A percentile compares a stretch with the other conserved stretches of the same genome.
phyloP scores from a whole-genome alignment of 2,888 invertebrate species.

The Shargacucullia verbasci region DNA sequence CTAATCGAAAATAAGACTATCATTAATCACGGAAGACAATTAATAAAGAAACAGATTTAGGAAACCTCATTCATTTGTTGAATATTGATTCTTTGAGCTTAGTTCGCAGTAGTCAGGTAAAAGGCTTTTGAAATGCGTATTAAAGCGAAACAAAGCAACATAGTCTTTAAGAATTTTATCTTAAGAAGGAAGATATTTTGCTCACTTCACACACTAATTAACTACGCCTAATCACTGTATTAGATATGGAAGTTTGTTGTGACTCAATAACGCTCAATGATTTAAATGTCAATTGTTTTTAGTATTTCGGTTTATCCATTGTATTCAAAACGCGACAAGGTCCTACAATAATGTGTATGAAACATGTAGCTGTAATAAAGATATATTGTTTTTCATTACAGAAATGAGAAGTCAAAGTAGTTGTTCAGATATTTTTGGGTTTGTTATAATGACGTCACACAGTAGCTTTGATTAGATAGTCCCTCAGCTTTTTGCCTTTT shows the following conservation, averaged over 20 bases:
- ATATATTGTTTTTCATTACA: neutral
- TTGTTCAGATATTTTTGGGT: neutral
- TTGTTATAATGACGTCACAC: neutral
- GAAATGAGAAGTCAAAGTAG: no score
- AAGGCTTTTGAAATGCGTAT: no score
- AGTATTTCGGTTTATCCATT: neutral
- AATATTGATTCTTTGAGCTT: slow-evolving; percentile 30
- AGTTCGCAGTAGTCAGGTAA: slow-evolving; percentile 7
- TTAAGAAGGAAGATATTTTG: slow-evolving; percentile 11
- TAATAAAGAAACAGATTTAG: slow-evolving; percentile 26
- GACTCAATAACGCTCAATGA: slow-evolving; percentile 3
- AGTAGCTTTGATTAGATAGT: neutral
- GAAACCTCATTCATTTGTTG: slow-evolving; percentile 30
- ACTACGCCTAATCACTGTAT: slow-evolving; percentile 9
- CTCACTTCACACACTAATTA: slow-evolving; percentile 8
- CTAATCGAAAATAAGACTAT: slow-evolving; percentile 5
- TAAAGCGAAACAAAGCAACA: no score
- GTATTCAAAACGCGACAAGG: neutral
- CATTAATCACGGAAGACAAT: slow-evolving; percentile 15
- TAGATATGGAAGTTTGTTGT: slow-evolving; percentile 10
- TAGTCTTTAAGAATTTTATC: no score
- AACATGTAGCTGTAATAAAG: slow-evolving; percentile 1
- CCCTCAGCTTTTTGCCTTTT: neutral
- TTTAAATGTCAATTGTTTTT: slow-evolving; percentile 17
- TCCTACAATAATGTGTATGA: slow-evolving; percentile 3